Evolutionary conservation across 2,113 vertebrate genomes (phyloP), one percentile per base, ranked within the genome.

Genomic region (Pseudois nayaur): DNA sequence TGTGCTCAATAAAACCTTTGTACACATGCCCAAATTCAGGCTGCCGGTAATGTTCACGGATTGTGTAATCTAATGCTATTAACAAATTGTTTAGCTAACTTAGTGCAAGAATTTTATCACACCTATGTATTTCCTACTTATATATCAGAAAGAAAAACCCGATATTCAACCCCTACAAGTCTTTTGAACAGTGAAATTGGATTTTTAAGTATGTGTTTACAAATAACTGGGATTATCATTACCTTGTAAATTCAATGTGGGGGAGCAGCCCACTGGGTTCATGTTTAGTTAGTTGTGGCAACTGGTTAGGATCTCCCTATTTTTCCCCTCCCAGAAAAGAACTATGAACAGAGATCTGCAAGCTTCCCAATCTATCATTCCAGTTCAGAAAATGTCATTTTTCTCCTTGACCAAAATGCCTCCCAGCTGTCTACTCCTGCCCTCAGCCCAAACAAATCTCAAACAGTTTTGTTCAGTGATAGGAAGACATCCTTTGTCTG

Each of bases 41-140:
- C 97, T 97, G 93, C 98, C 95, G 91, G 67, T 98, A 96, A 98
- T 98, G 98, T 99, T 97, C 98, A 97, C 96, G 94, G 95, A 97
- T 97, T 98, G 97, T 98, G 97, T 98, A 98, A 98, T 98, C 96
- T 98, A 98, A 98, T 92, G 96, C 98, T 98, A 98, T 98, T 98
- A 98, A 98, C 98, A 98, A 98, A 98, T 97, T 98, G 96, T 97
- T 92, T 96, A 98, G 96, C 98, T 98, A 98, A 98, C 96, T 92
- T 98, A 96, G 95, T 97, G 96, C 97, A 98, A 98, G 96, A 97
- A 97, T 98, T 98, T 98, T 98, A 98, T 98, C 98, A 98, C 95
- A 96, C 95, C 97, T 84, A 45, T 98, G 95, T 98, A 97, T 98
- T 81, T 82, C 36, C 55, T 74, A 97, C 97, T 98, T 98, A 97